Base-by-base conservation (phyloP, 2,888 invertebrate genomes). In the Listrodromus nycthemerus region DNA sequence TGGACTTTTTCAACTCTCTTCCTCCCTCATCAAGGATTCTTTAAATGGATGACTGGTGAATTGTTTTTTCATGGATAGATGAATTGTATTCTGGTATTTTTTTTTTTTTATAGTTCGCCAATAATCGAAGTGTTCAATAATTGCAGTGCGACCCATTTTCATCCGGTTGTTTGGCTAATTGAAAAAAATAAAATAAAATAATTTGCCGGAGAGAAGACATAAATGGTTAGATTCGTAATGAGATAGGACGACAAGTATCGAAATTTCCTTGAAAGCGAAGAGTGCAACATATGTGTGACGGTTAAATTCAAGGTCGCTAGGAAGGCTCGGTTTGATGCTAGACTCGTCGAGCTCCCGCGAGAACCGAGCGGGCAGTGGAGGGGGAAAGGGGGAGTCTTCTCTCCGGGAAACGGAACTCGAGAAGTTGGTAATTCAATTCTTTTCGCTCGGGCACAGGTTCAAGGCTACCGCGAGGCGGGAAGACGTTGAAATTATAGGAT, bases 181-280 rank as follows among this genome's bases (percentile, higher is more conserved):
- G n/a, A 10, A 37, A 21, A 75, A 48, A 33, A 24, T 27, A 1
- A 52, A 27, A n/a, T 24, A 75, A 50, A 37, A 21, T 30, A 1
- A 8, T 80, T 86, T 88, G 87, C 86, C 67, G 84, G 74, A 76
- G 84, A 80, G 88, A 61, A 90, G 88, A 89, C 88, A 66, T 90
- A 89, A 87, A 85, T 90, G 89, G 81, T 50, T 30, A 61, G n/a
- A 61, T 61, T 30, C 27, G 16, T 27, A 61, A 61, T 16, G 16
- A 61, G 16, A 6, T 27, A 16, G 27, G 58, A 27, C 27, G 16
- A 27, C 61, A 30, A 16, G 16, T 6, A 61, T 30, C 61, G 61
- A 61, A 61, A 61, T 61, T 27, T 61, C 30, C 61, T 61, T 30
- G 27, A 24, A n/a, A 27, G 27, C 61, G 61, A n/a, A 61, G 27